These are phyloP conservation scores for Chrysina gloriosa DNA, from an alignment of 2,888 invertebrate species.

Conservation along the genomic window DNA sequence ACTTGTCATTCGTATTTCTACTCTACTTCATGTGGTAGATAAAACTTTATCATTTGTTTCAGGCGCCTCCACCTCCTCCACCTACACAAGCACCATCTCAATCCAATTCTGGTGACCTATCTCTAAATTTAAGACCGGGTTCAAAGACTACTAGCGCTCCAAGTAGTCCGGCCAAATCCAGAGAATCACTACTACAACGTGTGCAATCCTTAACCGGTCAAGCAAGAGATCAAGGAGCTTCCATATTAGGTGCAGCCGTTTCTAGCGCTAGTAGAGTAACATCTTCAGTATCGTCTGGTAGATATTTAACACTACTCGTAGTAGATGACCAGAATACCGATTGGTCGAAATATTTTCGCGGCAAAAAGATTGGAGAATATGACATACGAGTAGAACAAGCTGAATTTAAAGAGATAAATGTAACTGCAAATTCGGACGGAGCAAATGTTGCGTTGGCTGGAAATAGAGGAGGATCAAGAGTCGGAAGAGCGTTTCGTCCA, in stretches of 20 bases:
- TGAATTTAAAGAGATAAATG: constrained; percentile 91
- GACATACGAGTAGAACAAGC: constrained; percentile 98
- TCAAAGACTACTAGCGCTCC: constrained; percentile 92
- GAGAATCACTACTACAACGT: constrained; percentile 88
- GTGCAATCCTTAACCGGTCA: constrained; percentile 86
- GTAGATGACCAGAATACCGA: constrained; percentile 98
- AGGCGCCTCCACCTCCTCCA: constrained; percentile 49
- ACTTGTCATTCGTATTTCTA: neutral
- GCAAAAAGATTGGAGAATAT: constrained; percentile 91
- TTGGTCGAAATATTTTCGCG: constrained; percentile 98
- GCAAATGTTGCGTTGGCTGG: constrained; percentile 93
- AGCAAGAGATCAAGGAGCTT: constrained; percentile 65
- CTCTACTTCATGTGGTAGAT: no score
- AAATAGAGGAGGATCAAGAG: constrained; percentile 90
- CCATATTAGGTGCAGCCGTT: constrained; percentile 77
- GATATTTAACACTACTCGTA: constrained; percentile 81
- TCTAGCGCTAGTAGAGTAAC: constrained; percentile 79
- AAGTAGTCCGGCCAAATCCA: constrained; percentile 93
- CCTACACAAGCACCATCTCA: constrained; percentile 66
- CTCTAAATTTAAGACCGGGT: constrained; percentile 75
- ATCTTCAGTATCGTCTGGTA: constrained; percentile 58
- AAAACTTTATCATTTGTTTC: constrained; percentile 41
- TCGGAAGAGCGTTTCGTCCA: constrained; percentile 88
- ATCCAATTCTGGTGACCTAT: constrained; percentile 61
- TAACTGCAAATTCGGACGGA: constrained; percentile 87